These are phyloP conservation scores for Hemibagrus wyckioides DNA, from an alignment of 2,113 vertebrate species.

Conservation along the genomic window DNA sequence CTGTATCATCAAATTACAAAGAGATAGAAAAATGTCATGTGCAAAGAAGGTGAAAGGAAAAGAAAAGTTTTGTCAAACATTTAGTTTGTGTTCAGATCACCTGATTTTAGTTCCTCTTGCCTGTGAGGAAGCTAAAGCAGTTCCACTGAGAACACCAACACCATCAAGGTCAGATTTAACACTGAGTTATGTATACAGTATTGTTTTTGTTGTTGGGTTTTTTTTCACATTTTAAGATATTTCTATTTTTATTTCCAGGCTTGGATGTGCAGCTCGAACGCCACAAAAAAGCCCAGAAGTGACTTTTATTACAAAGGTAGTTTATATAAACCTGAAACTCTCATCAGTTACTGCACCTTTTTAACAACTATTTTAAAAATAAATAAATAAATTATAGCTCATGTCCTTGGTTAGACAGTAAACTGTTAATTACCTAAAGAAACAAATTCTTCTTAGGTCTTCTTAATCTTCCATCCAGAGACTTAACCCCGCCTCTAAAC, in stretches of 20 bases:
- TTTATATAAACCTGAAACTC: not conserved
- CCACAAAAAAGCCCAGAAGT: not conserved
- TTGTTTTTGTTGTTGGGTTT: not conserved
- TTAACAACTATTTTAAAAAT: not conserved
- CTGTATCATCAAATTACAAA: not conserved
- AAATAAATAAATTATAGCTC: not conserved
- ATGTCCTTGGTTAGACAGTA: not conserved
- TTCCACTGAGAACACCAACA: not conserved
- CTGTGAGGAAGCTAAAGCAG: not conserved
- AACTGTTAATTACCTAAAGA: not conserved
- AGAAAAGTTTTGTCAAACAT: not conserved
- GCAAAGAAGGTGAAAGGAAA: not conserved
- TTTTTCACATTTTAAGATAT: not conserved
- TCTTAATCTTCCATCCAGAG: not conserved
- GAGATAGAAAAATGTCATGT: not conserved
- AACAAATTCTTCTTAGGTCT: not conserved
- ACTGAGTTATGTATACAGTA: not conserved
- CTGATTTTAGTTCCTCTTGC: not conserved
- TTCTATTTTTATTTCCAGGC: not conserved
- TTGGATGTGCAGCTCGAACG: not conserved
- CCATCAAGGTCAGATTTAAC: constrained; percentile 34
- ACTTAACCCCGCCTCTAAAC: not conserved
- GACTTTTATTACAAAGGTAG: not conserved
- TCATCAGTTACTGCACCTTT: not conserved
- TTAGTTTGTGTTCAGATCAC: not conserved